phyloP scores from a whole-genome alignment of 2,113 vertebrate genomes.

The Rhineura floridana region DNA sequence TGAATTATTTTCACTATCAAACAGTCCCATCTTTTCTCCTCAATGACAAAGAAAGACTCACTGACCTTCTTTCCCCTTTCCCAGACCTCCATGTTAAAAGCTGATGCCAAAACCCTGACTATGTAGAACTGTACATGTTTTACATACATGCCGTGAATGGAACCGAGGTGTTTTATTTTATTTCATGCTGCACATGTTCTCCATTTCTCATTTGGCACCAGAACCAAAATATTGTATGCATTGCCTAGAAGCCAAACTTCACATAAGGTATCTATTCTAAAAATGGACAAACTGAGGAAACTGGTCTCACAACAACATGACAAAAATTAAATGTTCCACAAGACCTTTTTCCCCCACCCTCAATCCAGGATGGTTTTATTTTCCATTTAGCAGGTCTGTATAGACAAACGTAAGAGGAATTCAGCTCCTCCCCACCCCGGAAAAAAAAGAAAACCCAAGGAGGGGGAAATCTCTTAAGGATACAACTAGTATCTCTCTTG shows the following conservation, averaged over 20 bases:
- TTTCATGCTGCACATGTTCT: background rate
- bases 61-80: background rate
- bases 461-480: background rate
- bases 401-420: background rate
- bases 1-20: background rate
- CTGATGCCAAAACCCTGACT: background rate
- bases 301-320: constrained; percentile 14
- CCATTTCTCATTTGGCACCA: constrained; percentile 18
- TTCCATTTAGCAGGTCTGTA: background rate
- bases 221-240: constrained; percentile 1
- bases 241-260: constrained; percentile 25
- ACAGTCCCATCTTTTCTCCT: background rate
- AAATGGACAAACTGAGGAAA: constrained; percentile 11
- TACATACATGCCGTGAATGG: constrained; percentile 1
- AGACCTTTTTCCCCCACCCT: background rate
- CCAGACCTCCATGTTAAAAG: background rate
- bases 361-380: background rate
- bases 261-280: constrained; percentile 41
- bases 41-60: background rate
- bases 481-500: background rate
- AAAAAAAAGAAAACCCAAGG: background rate
- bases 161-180: background rate
- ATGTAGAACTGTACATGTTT: background rate
- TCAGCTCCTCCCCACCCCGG: background rate
- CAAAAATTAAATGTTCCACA: constrained; percentile 17